These are phyloP conservation scores for Tipula confusa DNA, from an alignment of 2,888 invertebrate species.

Conservation along the genomic window DNA sequence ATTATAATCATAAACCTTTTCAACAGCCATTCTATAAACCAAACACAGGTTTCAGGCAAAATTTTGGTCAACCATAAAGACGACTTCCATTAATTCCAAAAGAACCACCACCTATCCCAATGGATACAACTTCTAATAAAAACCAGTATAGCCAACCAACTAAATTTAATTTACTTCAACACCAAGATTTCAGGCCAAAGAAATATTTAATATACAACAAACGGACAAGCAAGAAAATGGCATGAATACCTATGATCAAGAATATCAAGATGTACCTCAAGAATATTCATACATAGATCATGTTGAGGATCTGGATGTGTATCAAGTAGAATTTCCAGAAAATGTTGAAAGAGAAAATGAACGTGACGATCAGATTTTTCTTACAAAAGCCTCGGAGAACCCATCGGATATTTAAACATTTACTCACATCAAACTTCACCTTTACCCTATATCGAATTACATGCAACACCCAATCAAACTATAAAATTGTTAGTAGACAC, in stretches of 20 bases:
- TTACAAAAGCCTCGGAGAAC: neutral
- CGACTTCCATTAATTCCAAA: neutral
- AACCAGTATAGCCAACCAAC: neutral
- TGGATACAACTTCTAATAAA: neutral
- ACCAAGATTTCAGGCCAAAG: neutral
- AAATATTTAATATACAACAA: neutral
- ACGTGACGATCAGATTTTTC: neutral
- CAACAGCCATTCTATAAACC: neutral
- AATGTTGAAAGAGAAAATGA: neutral
- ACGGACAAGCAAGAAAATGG: neutral
- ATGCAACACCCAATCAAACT: neutral
- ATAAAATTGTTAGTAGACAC: neutral
- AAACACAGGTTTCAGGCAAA: neutral
- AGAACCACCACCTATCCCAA: neutral
- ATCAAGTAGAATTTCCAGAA: neutral
- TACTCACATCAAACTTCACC: neutral
- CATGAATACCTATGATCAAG: neutral
- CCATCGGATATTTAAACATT: too few relatives aligned
- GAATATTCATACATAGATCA: neutral
- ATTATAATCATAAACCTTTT: neutral
- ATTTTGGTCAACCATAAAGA: neutral
- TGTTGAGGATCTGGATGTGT: neutral
- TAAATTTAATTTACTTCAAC: neutral
- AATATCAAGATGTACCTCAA: neutral
- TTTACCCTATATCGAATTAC: neutral